Conservation (phyloP, 2,113 vertebrate genomes). For the Archocentrus centrarchus region DNA sequence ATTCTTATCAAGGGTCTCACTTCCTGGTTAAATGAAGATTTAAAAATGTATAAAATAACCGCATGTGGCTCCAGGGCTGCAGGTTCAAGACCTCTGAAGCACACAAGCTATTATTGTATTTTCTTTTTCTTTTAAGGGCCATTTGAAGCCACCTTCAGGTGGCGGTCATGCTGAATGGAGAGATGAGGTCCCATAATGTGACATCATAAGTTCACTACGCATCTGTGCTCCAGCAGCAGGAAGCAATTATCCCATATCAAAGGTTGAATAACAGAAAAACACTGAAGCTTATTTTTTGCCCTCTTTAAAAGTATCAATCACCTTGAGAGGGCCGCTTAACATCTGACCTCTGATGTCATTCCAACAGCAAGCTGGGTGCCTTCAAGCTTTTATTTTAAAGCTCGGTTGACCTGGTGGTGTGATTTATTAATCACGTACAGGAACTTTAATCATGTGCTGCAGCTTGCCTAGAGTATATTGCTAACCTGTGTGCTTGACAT, state of each 20-base stretch:
- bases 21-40: neutral
- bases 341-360: constrained; percentile 76
- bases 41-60: neutral
- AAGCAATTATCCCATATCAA: constrained; percentile 76
- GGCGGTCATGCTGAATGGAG: constrained; percentile 47
- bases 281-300: constrained; percentile 66
- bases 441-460: constrained; percentile 60
- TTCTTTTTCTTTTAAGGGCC: neutral
- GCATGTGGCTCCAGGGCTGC: neutral
- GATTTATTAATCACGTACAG: constrained; percentile 70
- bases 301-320: constrained; percentile 72
- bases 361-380: constrained; percentile 46
- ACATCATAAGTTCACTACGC: constrained; percentile 67
- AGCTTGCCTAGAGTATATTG: constrained; percentile 10
- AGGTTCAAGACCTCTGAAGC: neutral
- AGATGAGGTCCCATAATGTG: constrained; percentile 72
- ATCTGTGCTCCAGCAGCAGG: constrained; percentile 61
- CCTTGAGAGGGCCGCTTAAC: constrained; percentile 65
- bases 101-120: constrained; percentile 5
- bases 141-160: constrained; percentile 53
- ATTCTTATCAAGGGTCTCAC: neutral
- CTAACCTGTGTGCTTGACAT: constrained; percentile 47
- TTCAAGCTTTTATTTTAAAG: constrained; percentile 53
- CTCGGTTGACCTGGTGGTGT: constrained; percentile 45
- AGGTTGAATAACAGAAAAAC: constrained; percentile 67